Evolutionary conservation across 2,888 invertebrate species (phyloP).

Genomic region (Polydesmus complanatus): DNA sequence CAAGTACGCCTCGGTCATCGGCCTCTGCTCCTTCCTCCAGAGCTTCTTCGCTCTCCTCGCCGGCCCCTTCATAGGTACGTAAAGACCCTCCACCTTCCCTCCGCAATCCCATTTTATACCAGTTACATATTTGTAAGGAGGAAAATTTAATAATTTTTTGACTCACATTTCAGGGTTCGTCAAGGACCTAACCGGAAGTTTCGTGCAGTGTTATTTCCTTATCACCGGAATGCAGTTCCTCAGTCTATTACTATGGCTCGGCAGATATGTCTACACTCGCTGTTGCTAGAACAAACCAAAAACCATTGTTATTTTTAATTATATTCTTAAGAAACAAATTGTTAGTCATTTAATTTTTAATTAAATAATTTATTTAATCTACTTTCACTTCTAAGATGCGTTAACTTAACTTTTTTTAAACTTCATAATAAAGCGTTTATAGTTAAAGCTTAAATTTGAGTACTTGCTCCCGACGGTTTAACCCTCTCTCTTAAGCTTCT

Average conservation of each 20-base stretch:
- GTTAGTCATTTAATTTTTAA: no score
- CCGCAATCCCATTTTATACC: background rate
- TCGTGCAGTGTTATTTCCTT: background rate
- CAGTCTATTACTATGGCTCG: background rate
- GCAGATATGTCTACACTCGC: background rate
- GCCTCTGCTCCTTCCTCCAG: conserved; percentile 10
- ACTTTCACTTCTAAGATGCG: no score
- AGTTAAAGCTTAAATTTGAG: no score
- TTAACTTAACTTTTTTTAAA: no score
- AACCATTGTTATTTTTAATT: no score
- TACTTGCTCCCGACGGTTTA: no score
- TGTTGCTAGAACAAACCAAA: no score
- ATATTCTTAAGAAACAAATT: no score
- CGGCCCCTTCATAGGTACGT: conserved; percentile 11
- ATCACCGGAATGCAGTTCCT: background rate
- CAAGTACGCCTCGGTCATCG: conserved; percentile 3
- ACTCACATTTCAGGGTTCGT: background rate
- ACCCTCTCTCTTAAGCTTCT: no score
- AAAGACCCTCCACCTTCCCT: background rate
- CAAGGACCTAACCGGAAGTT: background rate
- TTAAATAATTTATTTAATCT: no score
- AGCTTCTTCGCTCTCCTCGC: conserved; percentile 8
- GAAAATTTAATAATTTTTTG: background rate
- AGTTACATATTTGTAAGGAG: no score
- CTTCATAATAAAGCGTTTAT: no score